Base-by-base conservation (phyloP, 2,888 invertebrate species). In the Caenorhabditis afra region DNA sequence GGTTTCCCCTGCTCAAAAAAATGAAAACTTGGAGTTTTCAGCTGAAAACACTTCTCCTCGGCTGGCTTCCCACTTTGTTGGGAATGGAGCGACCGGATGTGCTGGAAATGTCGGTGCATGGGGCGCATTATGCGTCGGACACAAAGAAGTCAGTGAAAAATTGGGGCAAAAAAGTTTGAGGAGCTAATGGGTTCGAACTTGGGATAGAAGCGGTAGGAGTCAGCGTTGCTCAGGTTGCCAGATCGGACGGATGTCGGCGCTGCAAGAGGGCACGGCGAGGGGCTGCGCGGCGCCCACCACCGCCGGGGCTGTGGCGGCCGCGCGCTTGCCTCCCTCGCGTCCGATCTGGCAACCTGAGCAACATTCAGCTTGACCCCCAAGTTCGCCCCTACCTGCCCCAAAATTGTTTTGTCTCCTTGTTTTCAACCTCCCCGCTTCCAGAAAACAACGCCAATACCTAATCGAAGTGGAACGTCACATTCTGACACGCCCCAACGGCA, bases 41-140 rank as follows among this genome's bases (percentile, higher is more conserved):
- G 88, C 58, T 85, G 29, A 82, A 86, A 59, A 81, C 82, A 12
- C 39, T 89, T 20, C 80, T 89, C 2, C 73, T 89, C 37, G 79
- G 84, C 55, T 88, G 88, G 87, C 77, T 87, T 12, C 87, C 89
- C 10, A 71, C 83, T 23, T 50, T 89, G 20, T 61, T 89, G 8
- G 86, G 86, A 55, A 88, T 89, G 85, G 84, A 86, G 16, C 70
- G 88, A 22, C 87, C 87, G 3, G 83, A 86, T 22, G 74, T 74
- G 4, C 20, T 79, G 14, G 79, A 77, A 52, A 66, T 73, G 66
- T 67, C 74, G 1, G 53, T 81, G 3, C 70, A 77, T 18, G 65
- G 62, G 14, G 70, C 73, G 35, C 71, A 81, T 39, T 71, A 78
- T 41, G 45, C 61, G 14, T 45, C 77, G 10, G 77, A 70, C n/a